A percentile compares a stretch with the other conserved stretches of the same genome.
These are phyloP conservation scores for Yponomeuta plumbellus DNA, from an alignment of 2,888 invertebrate species.

Conservation along the genomic window DNA sequence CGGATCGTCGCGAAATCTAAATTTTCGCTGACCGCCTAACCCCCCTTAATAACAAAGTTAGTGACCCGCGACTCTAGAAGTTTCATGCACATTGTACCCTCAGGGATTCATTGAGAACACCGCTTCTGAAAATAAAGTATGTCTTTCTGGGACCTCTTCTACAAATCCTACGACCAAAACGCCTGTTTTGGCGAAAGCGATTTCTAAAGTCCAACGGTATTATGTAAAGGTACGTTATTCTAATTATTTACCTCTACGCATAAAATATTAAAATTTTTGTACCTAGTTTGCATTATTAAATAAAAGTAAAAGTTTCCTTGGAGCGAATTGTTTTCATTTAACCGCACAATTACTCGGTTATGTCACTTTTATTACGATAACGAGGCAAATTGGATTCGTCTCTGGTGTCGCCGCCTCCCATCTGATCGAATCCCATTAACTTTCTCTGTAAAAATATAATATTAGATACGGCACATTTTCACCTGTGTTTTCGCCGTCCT, in stretches of 20 bases:
- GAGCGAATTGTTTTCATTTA: neutral
- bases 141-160: constrained; percentile 67
- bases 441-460: constrained; percentile 33
- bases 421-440: constrained; percentile 19
- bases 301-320: neutral
- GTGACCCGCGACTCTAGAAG: constrained; percentile 42
- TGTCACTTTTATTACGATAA: constrained; percentile 1
- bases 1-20: too few relatives aligned
- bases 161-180: constrained; percentile 47
- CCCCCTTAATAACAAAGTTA: too few relatives aligned
- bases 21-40: too few relatives aligned
- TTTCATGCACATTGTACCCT: constrained; percentile 47
- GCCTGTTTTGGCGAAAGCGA: constrained; percentile 25
- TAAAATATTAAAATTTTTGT: neutral
- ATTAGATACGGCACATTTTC: constrained; percentile 61
- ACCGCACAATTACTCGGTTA: neutral
- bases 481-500: constrained; percentile 48
- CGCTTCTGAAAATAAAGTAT: constrained; percentile 51
- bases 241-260: neutral
- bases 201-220: neutral
- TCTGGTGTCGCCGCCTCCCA: neutral
- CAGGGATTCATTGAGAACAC: constrained; percentile 38
- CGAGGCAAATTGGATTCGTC: neutral
- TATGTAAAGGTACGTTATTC: neutral
- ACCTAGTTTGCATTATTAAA: neutral